Conservation (phyloP, 92 coral and sea anemone genomes). For the Heteractis magnifica region DNA sequence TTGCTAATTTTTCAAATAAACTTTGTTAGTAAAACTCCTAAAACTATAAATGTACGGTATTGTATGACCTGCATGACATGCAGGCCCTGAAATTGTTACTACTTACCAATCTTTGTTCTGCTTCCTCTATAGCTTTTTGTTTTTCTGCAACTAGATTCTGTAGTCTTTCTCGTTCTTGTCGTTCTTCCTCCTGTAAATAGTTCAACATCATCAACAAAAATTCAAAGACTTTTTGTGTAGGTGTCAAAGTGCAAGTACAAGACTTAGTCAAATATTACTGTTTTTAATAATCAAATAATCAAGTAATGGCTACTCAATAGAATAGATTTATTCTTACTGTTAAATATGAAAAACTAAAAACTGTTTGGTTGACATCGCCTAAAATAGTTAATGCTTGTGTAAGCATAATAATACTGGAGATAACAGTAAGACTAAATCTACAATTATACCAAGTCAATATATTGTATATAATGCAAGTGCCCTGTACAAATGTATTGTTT, state of each 20-base stretch:
- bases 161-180: constrained; percentile 78
- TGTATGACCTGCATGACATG: not conserved
- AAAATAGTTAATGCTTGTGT: no score
- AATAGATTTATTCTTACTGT: no score
- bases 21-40: no score
- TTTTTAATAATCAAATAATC: not conserved
- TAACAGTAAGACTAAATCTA: no score
- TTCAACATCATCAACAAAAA: constrained; percentile 1
- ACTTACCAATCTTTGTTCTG: constrained; percentile 94
- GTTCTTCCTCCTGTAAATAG: constrained; percentile 83
- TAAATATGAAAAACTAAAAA: no score
- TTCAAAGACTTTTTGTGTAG: not conserved
- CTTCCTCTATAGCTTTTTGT: constrained; percentile 82
- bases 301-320: no score
- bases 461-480: not conserved
- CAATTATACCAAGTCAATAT: no score
- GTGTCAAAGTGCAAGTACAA: not conserved
- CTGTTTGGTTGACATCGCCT: no score
- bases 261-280: not conserved
- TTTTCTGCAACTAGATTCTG: constrained; percentile 76
- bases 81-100: not conserved
- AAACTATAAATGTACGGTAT: not conserved
- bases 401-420: no score
- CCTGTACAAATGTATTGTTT: not conserved
- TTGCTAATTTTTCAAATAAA: no score